Evolutionary conservation across 2,113 vertebrate genomes (phyloP), one percentile per base, ranked within the genome.

Genomic region (Donacobius atricapilla): DNA sequence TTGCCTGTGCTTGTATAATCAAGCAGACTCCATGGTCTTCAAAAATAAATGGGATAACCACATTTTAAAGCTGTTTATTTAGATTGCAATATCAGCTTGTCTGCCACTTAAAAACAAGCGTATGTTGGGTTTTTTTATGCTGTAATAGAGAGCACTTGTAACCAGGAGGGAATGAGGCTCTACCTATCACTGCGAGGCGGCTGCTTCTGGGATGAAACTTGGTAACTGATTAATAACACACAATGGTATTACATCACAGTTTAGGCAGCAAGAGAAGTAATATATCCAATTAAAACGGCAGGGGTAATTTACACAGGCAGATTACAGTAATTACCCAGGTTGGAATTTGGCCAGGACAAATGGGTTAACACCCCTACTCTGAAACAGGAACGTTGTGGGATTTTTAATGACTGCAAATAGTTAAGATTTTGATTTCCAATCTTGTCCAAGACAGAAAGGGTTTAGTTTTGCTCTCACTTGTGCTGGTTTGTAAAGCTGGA

Each of bases 281-380:
- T 96, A 95, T 87, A 97, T 97, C 97, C 96, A 97, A 97, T 97
- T 97, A 97, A 97, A 97, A 97, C 23, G 75, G 96, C 95, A 97
- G 93, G 93, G 92, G 94, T 94, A 97, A 97, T 96, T 97, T 97
- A 97, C 91, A 94, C 95, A 97, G 93, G 87, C 94, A 97, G 97
- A 97, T 97, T 97, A 97, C 91, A 94, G 94, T 97, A 97, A 97
- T 97, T 97, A 97, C 95, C 84, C 83, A 77, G 69, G 89, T n/a
- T 97, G 97, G 97, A 97, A 96, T 91, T 82, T 87, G 79, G 95
- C 97, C 97, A 97, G 95, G 97, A 97, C 93, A 96, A 97, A 96
- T 90, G 93, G 93, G 94, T 97, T 97, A 97, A 97, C 94, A 94
- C 79, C 85, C 91, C 82, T 91, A 79, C 87, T 93, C 86, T 77